A percentile compares a stretch with the other conserved stretches of the same genome.
These are phyloP conservation scores for Neogale vison DNA, from an alignment of 2,113 vertebrate genomes.

Conservation along the genomic window DNA sequence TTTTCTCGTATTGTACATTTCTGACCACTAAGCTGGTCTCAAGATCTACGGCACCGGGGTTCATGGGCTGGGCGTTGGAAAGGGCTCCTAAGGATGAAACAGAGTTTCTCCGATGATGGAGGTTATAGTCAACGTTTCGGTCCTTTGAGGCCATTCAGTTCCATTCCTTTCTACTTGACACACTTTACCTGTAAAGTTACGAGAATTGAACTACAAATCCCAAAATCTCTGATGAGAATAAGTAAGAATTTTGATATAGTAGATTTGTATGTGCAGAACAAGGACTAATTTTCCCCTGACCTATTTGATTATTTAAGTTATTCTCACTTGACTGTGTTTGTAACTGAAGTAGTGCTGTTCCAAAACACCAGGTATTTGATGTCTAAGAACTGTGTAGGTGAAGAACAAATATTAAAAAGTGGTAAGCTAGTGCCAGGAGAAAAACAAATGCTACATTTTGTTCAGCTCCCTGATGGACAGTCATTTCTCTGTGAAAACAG, in stretches of 20 bases:
- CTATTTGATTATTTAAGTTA: slow-evolving; percentile 18
- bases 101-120: neutral
- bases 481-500: neutral
- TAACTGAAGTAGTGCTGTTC: neutral
- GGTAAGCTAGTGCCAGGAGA: neutral
- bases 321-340: neutral
- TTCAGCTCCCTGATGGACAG: neutral
- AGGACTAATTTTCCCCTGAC: neutral
- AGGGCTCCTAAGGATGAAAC: slow-evolving; percentile 1
- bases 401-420: neutral
- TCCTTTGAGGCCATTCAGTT: neutral
- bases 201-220: neutral
- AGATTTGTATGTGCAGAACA: neutral
- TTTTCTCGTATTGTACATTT: neutral
- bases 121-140: neutral
- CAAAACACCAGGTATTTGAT: neutral
- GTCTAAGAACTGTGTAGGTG: neutral
- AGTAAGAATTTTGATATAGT: neutral
- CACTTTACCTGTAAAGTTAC: neutral
- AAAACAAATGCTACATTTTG: neutral
- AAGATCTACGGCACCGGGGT: neutral
- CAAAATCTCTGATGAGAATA: neutral
- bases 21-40: neutral
- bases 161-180: neutral
- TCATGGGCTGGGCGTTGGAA: neutral